A percentile compares a stretch with the other conserved stretches of the same genome.
Conservation (phyloP, 2,113 vertebrate genomes). For the Amblyopsis rosae region DNA sequence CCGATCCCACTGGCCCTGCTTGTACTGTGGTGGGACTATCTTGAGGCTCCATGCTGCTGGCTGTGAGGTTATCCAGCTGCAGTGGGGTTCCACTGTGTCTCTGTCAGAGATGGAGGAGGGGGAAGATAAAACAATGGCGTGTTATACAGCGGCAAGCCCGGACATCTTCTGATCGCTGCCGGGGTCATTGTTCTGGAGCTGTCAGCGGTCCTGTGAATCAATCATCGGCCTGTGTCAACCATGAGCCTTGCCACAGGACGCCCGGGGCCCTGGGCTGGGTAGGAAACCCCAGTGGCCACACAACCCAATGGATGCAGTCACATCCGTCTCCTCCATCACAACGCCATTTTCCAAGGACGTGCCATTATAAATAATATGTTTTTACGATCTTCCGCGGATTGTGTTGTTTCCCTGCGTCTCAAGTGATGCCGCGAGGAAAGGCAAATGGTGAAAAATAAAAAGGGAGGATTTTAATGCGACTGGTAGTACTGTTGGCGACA, state of each 20-base stretch:
- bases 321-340: conserved; percentile 38
- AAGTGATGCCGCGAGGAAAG: conserved; percentile 13
- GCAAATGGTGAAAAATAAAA: conserved; percentile 14
- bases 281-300: conserved; percentile 50
- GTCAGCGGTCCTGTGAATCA: conserved; percentile 63
- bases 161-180: conserved; percentile 46
- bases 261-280: conserved; percentile 31
- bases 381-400: conserved; percentile 12
- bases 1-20: conserved; percentile 48
- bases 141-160: conserved; percentile 30
- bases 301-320: conserved; percentile 47
- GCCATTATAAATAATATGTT: conserved; percentile 13
- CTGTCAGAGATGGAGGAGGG: conserved; percentile 37
- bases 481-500: conserved; percentile 13
- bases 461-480: conserved; percentile 29
- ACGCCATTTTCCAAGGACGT: conserved; percentile 28
- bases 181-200: conserved; percentile 62
- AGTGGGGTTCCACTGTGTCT: conserved; percentile 48
- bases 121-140: conserved; percentile 64
- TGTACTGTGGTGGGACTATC: conserved; percentile 43
- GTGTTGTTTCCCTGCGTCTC: conserved; percentile 27
- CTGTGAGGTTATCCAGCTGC: conserved; percentile 37
- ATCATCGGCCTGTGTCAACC: conserved; percentile 59
- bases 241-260: conserved; percentile 53
- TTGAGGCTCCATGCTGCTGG: conserved; percentile 22